These are phyloP conservation scores for Nasonia giraulti DNA, from an alignment of 1,140 invertebrate genomes.

Conservation along the genomic window DNA sequence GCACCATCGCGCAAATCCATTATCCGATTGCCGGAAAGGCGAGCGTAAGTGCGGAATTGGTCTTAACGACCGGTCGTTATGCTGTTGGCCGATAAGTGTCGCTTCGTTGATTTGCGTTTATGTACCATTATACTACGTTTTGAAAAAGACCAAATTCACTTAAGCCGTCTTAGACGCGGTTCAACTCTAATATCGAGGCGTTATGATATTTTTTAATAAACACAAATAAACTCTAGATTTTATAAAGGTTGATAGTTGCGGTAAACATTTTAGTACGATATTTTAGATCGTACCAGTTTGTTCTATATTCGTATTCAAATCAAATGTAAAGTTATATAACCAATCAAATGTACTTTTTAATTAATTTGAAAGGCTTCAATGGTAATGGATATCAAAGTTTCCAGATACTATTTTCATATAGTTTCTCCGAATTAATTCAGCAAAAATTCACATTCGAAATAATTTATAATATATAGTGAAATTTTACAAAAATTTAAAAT, in stretches of 20 bases:
- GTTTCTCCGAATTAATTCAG: no score
- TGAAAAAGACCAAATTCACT: constrained; percentile 5
- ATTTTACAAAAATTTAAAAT: neutral
- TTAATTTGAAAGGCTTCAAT: no score
- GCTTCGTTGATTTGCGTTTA: constrained; percentile 40
- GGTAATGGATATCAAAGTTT: no score
- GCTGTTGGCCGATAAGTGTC: constrained; percentile 32
- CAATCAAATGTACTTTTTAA: no score
- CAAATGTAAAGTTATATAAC: no score
- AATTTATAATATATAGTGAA: no score
- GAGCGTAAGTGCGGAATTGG: constrained; percentile 26
- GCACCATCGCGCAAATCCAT: constrained; percentile 31
- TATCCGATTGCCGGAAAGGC: constrained; percentile 37
- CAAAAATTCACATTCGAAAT: no score
- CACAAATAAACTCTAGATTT: neutral
- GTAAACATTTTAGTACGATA: neutral
- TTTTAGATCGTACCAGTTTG: neutral
- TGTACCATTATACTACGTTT: constrained; percentile 28
- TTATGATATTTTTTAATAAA: neutral
- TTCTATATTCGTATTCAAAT: neutral
- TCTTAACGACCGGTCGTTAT: constrained; percentile 43
- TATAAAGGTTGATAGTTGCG: neutral
- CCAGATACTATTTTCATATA: no score
- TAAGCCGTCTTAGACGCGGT: neutral
- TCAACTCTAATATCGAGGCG: neutral